A percentile compares a stretch with the other conserved stretches of the same genome.
Evolutionary conservation across 30 jellyfish, hydroid and myxozoan genomes (phyloP).

Genomic region (Chironex yamaguchii): DNA sequence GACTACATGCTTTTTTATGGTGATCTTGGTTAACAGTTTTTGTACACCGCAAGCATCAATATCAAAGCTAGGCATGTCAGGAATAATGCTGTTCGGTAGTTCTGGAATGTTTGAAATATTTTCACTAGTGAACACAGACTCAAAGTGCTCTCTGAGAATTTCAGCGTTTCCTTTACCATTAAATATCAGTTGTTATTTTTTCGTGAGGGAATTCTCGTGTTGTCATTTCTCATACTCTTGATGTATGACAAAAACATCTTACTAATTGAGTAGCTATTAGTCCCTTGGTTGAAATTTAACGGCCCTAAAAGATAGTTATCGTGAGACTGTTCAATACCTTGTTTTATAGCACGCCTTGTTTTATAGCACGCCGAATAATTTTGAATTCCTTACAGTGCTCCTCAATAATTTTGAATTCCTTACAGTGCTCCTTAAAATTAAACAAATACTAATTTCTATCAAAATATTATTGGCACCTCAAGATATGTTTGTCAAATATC

Average conservation of each 20-base stretch:
- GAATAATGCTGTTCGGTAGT: not conserved
- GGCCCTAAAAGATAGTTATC: not conserved
- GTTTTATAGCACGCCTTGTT: too few species aligned
- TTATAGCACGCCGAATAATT: not conserved
- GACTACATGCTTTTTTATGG: not conserved
- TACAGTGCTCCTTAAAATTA: not conserved
- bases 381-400: not conserved
- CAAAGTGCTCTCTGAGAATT: not conserved
- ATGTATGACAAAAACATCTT: not conserved
- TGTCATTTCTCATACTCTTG: not conserved
- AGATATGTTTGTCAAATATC: too few species aligned
- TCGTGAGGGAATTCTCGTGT: not conserved
- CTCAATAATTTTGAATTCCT: not conserved
- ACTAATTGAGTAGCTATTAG: not conserved
- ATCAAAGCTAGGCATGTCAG: not conserved
- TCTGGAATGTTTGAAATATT: not conserved
- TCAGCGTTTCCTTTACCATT: not conserved
- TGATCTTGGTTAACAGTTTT: not conserved
- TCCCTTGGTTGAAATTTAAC: not conserved
- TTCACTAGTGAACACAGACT: not conserved
- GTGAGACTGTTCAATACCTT: not conserved
- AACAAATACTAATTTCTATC: too few species aligned
- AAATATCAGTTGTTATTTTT: not conserved
- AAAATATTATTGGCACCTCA: too few species aligned
- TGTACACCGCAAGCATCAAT: not conserved